Evolutionary conservation across 2,888 invertebrate genomes (phyloP), one percentile per base, ranked within the genome.

Genomic region (Calameuta idolon): DNA sequence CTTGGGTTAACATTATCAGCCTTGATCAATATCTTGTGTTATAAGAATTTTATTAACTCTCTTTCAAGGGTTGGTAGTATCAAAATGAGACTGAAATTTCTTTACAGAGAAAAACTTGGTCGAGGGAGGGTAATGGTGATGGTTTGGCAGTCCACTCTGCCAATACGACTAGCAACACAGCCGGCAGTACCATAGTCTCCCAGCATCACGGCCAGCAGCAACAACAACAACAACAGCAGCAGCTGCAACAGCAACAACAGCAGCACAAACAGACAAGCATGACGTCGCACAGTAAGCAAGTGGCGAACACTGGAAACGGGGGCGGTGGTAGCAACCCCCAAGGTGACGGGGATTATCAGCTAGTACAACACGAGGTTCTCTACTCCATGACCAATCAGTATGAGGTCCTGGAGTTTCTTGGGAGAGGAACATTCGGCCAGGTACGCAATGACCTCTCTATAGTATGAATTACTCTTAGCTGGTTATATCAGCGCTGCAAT

Each of bases 341-440:
- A 90, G 93, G 93, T 90, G 99, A 99, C 93, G 99, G 99, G 83
- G 99, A 99, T 94, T 99, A 99, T 93, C 98, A 98, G 93, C 94
- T 99, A 92, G 98, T 99, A 85, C 98, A 99, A 92, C 99, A 99
- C 93, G 99, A 99, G 94, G 96, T 98, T 86, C 95, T 99, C 90
- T 98, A 97, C 93, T 99, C 99, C 87, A 96, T 98, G 94, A 97
- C 97, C 89, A 98, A 98, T 89, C 97, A 98, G 93, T 99, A 96
- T 92, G 94, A 98, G 94, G 99, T 99, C 90, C 94, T 99, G 92
- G 99, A 99, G 94, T 99, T 99, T 93, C 95, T 99, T 90, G 99
- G 99, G 87, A 96, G 99, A 87, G 99, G 99, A 89, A 99, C 99
- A 86, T 99, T 99, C 93, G 99, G 99, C 84, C 95, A 96, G 92